Evolutionary conservation across 2,888 invertebrate genomes (phyloP), one percentile per base, ranked within the genome.

Genomic region (Drosophila ezoana): DNA sequence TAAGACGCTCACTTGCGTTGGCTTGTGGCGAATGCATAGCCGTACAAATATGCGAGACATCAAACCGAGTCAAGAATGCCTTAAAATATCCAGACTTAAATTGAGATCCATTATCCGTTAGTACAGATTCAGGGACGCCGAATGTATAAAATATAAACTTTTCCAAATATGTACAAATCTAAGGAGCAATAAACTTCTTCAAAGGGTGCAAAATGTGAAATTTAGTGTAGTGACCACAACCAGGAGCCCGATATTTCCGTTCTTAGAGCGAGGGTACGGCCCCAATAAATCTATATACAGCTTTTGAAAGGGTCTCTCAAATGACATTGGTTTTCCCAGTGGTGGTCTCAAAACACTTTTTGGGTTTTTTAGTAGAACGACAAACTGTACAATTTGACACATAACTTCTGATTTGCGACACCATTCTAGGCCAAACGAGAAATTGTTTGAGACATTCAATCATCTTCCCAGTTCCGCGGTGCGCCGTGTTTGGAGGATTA

Each of bases 261-360:
- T 20, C 20, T 23, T 23, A 8, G 23, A 23, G 23, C 23, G 23
- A 6, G 18, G 35, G 8, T 48, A 48, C 0, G 48, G 48, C 1
- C 48, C 35, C 32, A 48, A 35, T 8, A 48, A 4, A 10, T 48
- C 48, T 14, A 48, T 35, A n/a, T 47, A 47, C 33, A 47, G 33
- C 14, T 47, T 47, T 16, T 47, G 47, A 16, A 47, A 48, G 13
- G 35, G 35, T 35, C 35, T 35, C 13, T 35, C 35, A 13, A n/a
- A 35, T 4, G 11, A 13, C 13, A 35, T 16, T 1, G 35, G 44
- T n/a, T 23, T 44, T 8, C 35, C 48, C 35, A 35, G 18, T 8
- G 35, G 35, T 18, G 48, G 48, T 16, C 35, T 28, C 13, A 48
- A 35, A 6, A 48, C 16, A 4, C 18, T 18, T 18, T 35, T 48